Evolutionary conservation across 2,113 vertebrate genomes (phyloP).

Genomic region (Gymnarchus niloticus): DNA sequence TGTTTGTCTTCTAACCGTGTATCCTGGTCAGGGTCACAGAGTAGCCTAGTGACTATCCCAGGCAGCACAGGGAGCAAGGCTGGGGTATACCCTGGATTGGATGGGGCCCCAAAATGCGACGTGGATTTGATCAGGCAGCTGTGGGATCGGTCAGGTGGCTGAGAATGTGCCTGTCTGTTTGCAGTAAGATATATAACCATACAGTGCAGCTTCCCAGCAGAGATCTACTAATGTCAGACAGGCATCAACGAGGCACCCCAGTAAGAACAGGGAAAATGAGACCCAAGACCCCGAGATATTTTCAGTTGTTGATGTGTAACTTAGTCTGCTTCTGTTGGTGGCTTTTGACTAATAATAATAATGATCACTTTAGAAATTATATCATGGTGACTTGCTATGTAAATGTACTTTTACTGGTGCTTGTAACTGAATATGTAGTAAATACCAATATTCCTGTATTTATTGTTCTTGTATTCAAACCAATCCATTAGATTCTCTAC

Average conservation of each 20-base stretch:
- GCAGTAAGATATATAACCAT: not conserved
- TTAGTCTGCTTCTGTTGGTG: not conserved
- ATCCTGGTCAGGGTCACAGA: no score
- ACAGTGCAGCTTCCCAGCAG: not conserved
- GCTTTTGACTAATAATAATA: not conserved
- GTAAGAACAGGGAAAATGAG: not conserved
- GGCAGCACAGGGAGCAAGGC: no score
- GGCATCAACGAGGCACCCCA: not conserved
- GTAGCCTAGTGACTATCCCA: no score
- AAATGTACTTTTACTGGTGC: not conserved
- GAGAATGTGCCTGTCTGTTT: not conserved
- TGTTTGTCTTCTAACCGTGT: no score
- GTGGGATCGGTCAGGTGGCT: not conserved
- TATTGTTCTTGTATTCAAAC: not conserved
- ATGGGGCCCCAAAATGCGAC: not conserved
- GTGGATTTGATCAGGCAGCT: not conserved
- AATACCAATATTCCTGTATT: not conserved
- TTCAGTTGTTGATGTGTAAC: not conserved
- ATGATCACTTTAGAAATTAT: not conserved
- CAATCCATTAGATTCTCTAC: no score
- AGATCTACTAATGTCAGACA: not conserved
- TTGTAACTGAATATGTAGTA: not conserved
- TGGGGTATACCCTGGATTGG: no score
- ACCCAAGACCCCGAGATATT: not conserved
- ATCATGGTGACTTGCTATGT: not conserved